A percentile compares a stretch with the other conserved stretches of the same genome.
These are phyloP conservation scores for Recurvirostra avosetta DNA, from an alignment of 2,113 vertebrate genomes.

Conservation along the genomic window DNA sequence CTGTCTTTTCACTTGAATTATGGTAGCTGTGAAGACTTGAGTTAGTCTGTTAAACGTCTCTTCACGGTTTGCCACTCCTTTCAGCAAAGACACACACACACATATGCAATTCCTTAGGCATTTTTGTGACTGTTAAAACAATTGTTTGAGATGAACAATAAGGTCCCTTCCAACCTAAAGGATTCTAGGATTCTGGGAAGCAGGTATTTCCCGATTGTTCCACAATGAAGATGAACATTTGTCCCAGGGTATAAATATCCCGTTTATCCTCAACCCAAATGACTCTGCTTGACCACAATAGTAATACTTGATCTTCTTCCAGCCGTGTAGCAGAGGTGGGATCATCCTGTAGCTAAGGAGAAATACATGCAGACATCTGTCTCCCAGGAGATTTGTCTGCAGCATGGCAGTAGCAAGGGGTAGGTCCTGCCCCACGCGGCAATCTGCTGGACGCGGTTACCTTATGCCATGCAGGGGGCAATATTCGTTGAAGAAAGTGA, in stretches of 20 bases:
- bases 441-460: accelerated
- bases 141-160: neutral
- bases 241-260: neutral
- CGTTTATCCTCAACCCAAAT: neutral
- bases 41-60: neutral
- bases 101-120: too few relatives aligned
- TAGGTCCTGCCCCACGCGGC: accelerated
- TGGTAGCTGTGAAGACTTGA: neutral
- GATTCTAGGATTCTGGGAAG: too few relatives aligned
- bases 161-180: too few relatives aligned
- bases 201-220: neutral
- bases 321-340: neutral
- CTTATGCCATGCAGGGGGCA: too few relatives aligned
- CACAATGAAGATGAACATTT: neutral
- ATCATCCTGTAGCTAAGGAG: neutral
- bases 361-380: neutral
- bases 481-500: neutral
- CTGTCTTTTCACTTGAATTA: neutral
- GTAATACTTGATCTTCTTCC: neutral
- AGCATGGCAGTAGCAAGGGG: neutral
- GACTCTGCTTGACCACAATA: neutral
- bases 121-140: neutral
- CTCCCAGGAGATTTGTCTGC: neutral
- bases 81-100: neutral
- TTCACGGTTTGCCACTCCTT: neutral